Conservation (phyloP, 2,888 invertebrate species). For the Zygothrica quintamaculata region DNA sequence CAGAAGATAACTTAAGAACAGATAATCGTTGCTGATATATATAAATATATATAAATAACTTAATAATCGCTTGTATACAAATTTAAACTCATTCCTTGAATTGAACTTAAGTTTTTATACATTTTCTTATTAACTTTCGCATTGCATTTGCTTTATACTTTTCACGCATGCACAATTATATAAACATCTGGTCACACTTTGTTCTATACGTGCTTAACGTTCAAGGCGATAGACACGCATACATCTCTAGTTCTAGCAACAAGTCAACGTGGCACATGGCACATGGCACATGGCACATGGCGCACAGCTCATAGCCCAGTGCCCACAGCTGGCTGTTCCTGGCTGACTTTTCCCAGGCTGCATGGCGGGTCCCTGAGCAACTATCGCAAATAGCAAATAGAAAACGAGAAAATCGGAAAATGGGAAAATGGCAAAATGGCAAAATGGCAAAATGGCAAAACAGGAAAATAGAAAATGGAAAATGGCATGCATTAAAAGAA, state of each 20-base stretch:
- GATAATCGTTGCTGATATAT: too few species aligned
- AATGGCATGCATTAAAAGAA: constrained; percentile 56
- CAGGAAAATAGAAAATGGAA: constrained; percentile 39
- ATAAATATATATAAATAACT: too few species aligned
- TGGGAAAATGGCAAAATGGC: constrained; percentile 53
- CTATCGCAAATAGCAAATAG: constrained; percentile 64
- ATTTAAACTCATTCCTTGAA: too few species aligned
- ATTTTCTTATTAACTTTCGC: too few species aligned
- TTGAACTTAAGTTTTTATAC: too few species aligned
- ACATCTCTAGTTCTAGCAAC: constrained; percentile 55
- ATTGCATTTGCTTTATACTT: too few species aligned
- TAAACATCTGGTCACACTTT: neutral
- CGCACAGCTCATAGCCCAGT: too few species aligned
- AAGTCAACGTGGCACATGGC: constrained; percentile 62
- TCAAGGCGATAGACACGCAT: constrained; percentile 7
- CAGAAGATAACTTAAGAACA: too few species aligned
- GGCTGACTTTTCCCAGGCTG: constrained; percentile 33
- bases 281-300: neutral
- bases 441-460: constrained; percentile 31
- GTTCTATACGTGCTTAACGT: neutral
- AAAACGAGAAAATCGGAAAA: constrained; percentile 2
- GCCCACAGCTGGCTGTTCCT: constrained; percentile 46
- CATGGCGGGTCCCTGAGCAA: constrained; percentile 38
- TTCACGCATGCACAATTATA: constrained; percentile 1
- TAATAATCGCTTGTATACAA: too few species aligned